phyloP scores from a whole-genome alignment of 2,888 invertebrate species.

The Smittia sp. region DNA sequence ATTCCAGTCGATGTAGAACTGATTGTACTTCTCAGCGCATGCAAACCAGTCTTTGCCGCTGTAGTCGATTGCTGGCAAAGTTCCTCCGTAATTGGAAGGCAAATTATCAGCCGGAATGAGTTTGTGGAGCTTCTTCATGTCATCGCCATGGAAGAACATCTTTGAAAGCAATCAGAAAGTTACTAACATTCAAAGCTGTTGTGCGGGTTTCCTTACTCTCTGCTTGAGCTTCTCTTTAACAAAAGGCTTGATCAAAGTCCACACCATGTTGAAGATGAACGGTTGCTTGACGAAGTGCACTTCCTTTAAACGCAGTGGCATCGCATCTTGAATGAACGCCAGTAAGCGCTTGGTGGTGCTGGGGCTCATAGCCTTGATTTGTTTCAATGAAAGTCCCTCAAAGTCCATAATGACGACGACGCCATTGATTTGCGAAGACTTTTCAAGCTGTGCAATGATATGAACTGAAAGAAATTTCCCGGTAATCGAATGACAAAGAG shows the following conservation, averaged over 20 bases:
- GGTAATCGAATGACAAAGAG: no score
- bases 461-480: slow-evolving; percentile 55
- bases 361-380: slow-evolving; percentile 65
- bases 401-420: slow-evolving; percentile 82
- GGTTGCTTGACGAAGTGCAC: slow-evolving; percentile 85
- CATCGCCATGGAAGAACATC: slow-evolving; percentile 80
- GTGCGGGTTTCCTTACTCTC: neutral
- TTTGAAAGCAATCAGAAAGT: slow-evolving; percentile 50
- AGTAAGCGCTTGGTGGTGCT: slow-evolving; percentile 73
- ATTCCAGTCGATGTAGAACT: slow-evolving; percentile 67
- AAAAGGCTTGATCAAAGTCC: slow-evolving; percentile 81
- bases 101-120: slow-evolving; percentile 65
- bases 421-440: slow-evolving; percentile 76
- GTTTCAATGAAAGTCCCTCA: slow-evolving; percentile 71
- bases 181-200: no score
- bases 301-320: slow-evolving; percentile 80
- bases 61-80: slow-evolving; percentile 71
- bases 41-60: slow-evolving; percentile 76
- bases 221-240: slow-evolving; percentile 62
- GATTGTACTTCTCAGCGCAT: slow-evolving; percentile 61
- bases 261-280: slow-evolving; percentile 78
- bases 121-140: slow-evolving; percentile 75
- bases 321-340: slow-evolving; percentile 81
- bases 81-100: slow-evolving; percentile 75
- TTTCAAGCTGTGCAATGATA: slow-evolving; percentile 71